Evolutionary conservation across 2,113 vertebrate genomes (phyloP).

Genomic region (Lynx canadensis): DNA sequence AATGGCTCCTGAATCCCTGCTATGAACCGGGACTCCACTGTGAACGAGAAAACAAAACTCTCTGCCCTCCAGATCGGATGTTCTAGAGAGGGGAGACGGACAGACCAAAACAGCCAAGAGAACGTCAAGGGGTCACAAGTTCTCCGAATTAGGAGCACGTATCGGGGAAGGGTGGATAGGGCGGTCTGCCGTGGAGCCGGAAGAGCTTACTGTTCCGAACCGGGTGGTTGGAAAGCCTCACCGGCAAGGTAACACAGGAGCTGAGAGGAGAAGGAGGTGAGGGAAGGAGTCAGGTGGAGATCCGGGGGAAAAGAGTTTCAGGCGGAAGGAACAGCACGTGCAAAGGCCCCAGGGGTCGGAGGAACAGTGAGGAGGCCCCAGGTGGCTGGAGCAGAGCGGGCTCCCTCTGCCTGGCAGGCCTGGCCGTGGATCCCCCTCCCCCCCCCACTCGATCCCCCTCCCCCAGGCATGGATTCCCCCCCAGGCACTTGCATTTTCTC

Average conservation of each 20-base stretch:
- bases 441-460: neutral
- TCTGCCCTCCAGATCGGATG: fast-evolving
- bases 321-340: neutral
- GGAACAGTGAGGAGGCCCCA: fast-evolving
- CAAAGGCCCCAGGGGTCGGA: neutral
- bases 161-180: neutral
- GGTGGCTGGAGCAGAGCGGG: neutral
- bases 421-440: neutral
- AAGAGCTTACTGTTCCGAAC: neutral
- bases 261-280: neutral
- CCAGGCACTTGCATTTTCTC: neutral
- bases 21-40: neutral
- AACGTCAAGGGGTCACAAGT: neutral
- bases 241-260: neutral
- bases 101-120: neutral
- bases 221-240: fast-evolving
- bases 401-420: neutral
- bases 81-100: neutral
- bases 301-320: too few relatives aligned
- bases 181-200: neutral
- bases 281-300: neutral
- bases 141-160: neutral
- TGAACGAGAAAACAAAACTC: neutral
- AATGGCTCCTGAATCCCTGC: neutral
- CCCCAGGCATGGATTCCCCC: neutral